Conservation (phyloP, 2,113 vertebrate genomes). For the Neodontobutis hainanensis region DNA sequence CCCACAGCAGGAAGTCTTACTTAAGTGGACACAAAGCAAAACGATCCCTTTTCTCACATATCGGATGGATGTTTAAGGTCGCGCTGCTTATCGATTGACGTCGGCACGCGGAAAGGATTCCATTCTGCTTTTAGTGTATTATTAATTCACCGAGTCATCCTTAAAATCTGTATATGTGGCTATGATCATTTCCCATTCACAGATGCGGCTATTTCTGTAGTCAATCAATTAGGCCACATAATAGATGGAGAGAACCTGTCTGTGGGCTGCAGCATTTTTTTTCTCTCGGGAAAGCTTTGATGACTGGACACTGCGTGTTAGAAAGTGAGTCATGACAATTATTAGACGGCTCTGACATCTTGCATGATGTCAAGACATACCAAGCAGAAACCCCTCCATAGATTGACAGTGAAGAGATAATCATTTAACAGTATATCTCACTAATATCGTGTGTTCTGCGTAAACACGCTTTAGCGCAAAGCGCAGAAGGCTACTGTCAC, state of each 20-base stretch:
- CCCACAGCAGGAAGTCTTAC: constrained; percentile 36
- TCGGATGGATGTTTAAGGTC: constrained; percentile 65
- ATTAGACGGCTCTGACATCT: background rate
- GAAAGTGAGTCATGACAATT: constrained; percentile 14
- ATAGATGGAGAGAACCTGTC: constrained; percentile 40
- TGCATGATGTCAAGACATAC: background rate
- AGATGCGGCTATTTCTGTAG: constrained; percentile 51
- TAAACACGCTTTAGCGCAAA: constrained; percentile 31
- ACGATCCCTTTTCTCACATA: constrained; percentile 56
- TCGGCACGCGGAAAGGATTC: constrained; percentile 11
- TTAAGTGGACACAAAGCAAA: constrained; percentile 53
- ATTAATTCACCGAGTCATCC: constrained; percentile 45
- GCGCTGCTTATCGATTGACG: constrained; percentile 48
- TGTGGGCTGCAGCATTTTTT: background rate
- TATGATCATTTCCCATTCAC: constrained; percentile 57
- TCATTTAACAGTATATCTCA: background rate
- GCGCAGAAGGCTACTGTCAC: constrained; percentile 29
- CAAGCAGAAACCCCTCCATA: background rate
- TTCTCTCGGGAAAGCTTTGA: background rate
- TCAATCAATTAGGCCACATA: constrained; percentile 62
- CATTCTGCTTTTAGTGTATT: constrained; percentile 4
- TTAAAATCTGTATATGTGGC: constrained; percentile 48
- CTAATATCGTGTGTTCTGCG: background rate
- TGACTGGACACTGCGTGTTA: constrained; percentile 10
- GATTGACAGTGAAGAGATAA: background rate